phyloP scores from a whole-genome alignment of 2,113 vertebrate species.

The Emydura subglobosa region DNA sequence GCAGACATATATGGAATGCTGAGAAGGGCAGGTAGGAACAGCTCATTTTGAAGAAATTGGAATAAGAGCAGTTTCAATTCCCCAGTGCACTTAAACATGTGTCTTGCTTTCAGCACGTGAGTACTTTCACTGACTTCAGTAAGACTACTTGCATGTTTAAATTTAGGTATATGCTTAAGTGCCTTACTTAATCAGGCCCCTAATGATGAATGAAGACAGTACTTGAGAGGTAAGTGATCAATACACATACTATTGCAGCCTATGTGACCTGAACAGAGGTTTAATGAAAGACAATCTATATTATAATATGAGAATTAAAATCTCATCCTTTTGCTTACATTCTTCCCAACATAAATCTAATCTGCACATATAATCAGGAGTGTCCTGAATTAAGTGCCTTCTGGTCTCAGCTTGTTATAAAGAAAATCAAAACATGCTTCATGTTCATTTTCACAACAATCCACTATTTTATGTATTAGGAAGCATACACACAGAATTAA shows the following conservation, averaged over 20 bases:
- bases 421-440: not conserved
- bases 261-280: rapidly evolving
- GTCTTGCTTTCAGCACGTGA: not conserved
- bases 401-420: not conserved
- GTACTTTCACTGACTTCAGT: not conserved
- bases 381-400: not conserved
- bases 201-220: not conserved
- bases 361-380: not conserved
- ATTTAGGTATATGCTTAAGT: not conserved
- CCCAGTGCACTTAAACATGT: not conserved
- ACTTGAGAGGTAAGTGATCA: not conserved
- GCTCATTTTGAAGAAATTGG: not conserved
- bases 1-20: not conserved
- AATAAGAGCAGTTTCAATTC: slow-evolving; percentile 17
- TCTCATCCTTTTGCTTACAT: not conserved
- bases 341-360: not conserved
- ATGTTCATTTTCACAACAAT: not conserved
- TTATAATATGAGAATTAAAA: not conserved
- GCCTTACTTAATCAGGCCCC: not conserved
- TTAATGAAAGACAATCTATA: not conserved
- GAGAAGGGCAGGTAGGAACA: not conserved
- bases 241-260: not conserved
- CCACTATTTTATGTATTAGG: not conserved
- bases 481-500: not conserved
- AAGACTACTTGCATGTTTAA: not conserved